These are phyloP conservation scores for Psephotus haematonotus DNA, from an alignment of 2,113 vertebrate genomes.

Conservation along the genomic window DNA sequence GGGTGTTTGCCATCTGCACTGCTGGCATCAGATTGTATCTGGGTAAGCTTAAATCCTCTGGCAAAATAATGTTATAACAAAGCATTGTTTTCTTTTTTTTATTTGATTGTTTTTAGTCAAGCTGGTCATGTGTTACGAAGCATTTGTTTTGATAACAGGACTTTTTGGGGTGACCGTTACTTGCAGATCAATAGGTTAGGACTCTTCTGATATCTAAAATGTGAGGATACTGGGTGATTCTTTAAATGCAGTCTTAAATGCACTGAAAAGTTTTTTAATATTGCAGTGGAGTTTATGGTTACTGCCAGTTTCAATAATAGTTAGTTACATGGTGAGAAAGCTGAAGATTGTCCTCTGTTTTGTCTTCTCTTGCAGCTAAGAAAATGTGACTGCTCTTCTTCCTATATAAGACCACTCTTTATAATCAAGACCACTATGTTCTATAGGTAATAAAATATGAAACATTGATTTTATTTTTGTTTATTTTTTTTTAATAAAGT, in stretches of 20 bases:
- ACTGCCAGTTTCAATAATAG: neutral
- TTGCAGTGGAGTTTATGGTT: neutral
- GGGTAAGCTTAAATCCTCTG: neutral
- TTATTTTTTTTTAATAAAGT: neutral
- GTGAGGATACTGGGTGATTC: neutral
- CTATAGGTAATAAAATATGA: neutral
- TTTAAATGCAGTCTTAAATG: neutral
- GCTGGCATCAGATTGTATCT: neutral
- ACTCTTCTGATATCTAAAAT: neutral
- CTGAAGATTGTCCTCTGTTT: neutral
- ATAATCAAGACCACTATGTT: neutral
- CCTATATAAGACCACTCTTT: neutral
- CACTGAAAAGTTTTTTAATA: neutral
- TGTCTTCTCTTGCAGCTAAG: neutral
- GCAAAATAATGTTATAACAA: neutral
- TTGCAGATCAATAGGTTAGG: neutral
- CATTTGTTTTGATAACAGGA: neutral
- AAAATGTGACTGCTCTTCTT: neutral
- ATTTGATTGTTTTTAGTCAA: neutral
- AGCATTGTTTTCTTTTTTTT: neutral
- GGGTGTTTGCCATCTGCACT: neutral
- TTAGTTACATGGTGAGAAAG: neutral
- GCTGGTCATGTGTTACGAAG: neutral
- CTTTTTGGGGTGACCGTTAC: neutral
- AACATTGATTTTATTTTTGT: neutral